phyloP scores from a whole-genome alignment of 2,888 invertebrate species.

The Caenorhabditis angaria region DNA sequence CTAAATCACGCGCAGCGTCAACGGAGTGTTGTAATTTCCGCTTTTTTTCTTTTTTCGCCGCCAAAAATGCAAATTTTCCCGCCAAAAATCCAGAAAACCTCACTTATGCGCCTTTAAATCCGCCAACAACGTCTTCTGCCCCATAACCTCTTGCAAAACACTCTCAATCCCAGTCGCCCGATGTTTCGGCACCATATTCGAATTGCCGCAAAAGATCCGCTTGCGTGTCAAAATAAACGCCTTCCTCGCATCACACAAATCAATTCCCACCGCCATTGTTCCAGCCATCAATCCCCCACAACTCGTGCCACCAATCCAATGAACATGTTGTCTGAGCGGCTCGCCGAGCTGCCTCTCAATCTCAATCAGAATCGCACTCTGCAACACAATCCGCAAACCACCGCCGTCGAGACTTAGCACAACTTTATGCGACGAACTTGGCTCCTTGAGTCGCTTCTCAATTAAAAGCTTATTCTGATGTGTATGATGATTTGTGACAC shows the following conservation, averaged over 20 bases:
- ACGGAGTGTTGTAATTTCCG: too few species aligned
- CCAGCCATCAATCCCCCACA: slow-evolving; percentile 49
- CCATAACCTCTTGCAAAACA: slow-evolving; percentile 38
- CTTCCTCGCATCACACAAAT: slow-evolving; percentile 21
- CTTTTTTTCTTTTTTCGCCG: too few species aligned
- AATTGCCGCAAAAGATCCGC: slow-evolving; percentile 44
- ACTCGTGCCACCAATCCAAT: slow-evolving; percentile 53
- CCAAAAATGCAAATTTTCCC: too few species aligned
- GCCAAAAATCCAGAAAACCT: too few species aligned
- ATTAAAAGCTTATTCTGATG: slow-evolving; percentile 27
- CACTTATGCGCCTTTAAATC: slow-evolving; percentile 35
- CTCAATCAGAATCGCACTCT: slow-evolving; percentile 34
- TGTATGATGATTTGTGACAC: slow-evolving; percentile 20
- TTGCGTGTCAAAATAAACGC: slow-evolving; percentile 38
- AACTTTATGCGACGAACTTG: slow-evolving; percentile 36
- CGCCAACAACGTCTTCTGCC: slow-evolving; percentile 31
- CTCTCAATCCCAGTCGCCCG: slow-evolving; percentile 37
- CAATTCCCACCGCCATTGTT: slow-evolving; percentile 33
- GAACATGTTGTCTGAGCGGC: slow-evolving; percentile 31
- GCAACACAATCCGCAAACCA: slow-evolving; percentile 35
- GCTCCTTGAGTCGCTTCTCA: slow-evolving; percentile 26
- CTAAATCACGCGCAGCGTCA: too few species aligned
- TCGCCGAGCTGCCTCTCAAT: slow-evolving; percentile 41
- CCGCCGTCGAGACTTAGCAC: slow-evolving; percentile 51
- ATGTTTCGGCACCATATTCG: slow-evolving; percentile 43